These are phyloP conservation scores for Lysandra bellargus DNA, from an alignment of 2,888 invertebrate genomes.

Conservation along the genomic window DNA sequence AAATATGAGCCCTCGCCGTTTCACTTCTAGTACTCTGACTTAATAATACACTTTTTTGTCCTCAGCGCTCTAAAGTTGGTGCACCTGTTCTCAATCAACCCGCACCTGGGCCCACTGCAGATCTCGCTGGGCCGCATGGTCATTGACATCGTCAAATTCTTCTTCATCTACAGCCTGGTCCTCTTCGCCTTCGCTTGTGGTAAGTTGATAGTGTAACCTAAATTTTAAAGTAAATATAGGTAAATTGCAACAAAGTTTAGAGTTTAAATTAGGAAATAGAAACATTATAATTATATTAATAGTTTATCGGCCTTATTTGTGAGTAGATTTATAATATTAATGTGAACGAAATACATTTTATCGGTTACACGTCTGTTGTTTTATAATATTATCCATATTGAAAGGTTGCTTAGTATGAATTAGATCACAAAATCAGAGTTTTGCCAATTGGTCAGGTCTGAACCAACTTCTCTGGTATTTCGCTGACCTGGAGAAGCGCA, in stretches of 20 bases:
- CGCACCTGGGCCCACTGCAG: slow-evolving; percentile 94
- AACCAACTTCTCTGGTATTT: slow-evolving; percentile 98
- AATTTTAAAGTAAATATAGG: too few relatives aligned
- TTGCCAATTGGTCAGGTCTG: slow-evolving; percentile 69
- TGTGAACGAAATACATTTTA: too few relatives aligned
- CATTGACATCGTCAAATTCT: slow-evolving; percentile 95
- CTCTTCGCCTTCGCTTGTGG: slow-evolving; percentile 96
- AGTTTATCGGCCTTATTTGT: too few relatives aligned
- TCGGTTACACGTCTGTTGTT: too few relatives aligned
- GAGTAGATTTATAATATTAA: too few relatives aligned
- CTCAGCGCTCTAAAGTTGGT: slow-evolving; percentile 92
- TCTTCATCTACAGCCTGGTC: slow-evolving; percentile 92
- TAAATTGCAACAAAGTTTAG: too few relatives aligned
- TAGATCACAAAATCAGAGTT: not conserved
- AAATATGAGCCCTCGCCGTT: too few relatives aligned
- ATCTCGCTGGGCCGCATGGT: slow-evolving; percentile 94
- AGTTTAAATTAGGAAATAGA: too few relatives aligned
- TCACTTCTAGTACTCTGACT: too few relatives aligned
- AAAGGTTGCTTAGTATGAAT: too few relatives aligned
- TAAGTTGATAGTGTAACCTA: slow-evolving; percentile 55
- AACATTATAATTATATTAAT: too few relatives aligned
- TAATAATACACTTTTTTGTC: not conserved
- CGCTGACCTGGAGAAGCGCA: slow-evolving; percentile 90
- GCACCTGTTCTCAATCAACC: slow-evolving; percentile 95
- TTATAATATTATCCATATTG: too few relatives aligned